Evolutionary conservation across 2,888 invertebrate species (phyloP), one percentile per base, ranked within the genome.

Genomic region (Lampropteryx suffumata): DNA sequence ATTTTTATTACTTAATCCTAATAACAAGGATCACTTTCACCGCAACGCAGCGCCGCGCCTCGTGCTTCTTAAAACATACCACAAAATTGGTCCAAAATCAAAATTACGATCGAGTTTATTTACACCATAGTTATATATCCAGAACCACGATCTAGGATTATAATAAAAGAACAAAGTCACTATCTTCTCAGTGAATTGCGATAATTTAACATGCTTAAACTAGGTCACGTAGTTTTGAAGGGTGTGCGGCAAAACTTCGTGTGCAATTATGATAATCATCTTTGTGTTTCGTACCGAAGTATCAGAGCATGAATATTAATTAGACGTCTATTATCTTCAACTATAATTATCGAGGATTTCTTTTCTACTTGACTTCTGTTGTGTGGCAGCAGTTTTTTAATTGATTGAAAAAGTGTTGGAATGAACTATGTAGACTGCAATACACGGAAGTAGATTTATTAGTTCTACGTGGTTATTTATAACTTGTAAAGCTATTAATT

Each of bases 221-320:
- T 50, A 36, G 51, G 46, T 42, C 41, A 42, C 14, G 28, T 47
- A 34, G 34, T 51, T 46, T 41, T 42, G 44, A 53, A 57, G 55
- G 55, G 55, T 51, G 51, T 40, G 52, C 47, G 33, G 51, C 27
- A 43, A 44, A 46, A 50, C 39, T 41, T 46, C 40, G 28, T 32
- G 28, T 52, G 28, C 52, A 56, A 56, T 58, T 58, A 58, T 54
- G 58, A 40, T 48, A 56, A 61, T 60, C 35, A 32, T 45, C 30
- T 47, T 58, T 32, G 48, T 59, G 43, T 57, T 57, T 55, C 55
- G 44, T 42, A 46, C 50, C 30, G 27, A 45, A 44, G 47, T 45
- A 58, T 50, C 51, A 48, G 58, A 54, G 51, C 58, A 47, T 61
- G 50, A 51, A 60, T 55, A 48, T 55, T 51, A 28, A 56, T 53